Conservation (phyloP, 2,797 vertebrate genomes). For the Rhodeus uyekii region DNA sequence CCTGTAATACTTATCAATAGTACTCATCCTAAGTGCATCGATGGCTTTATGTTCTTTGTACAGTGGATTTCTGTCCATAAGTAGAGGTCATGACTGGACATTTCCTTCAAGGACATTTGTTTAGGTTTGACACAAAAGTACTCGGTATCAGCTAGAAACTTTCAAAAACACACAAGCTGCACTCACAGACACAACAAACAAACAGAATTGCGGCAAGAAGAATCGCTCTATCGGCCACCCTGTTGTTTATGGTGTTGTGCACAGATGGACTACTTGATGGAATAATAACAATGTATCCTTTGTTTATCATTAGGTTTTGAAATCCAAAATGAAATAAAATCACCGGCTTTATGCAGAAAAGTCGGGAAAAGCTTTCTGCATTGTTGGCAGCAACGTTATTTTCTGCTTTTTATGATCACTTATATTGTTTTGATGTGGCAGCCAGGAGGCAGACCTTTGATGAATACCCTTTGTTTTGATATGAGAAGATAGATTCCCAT, state of each 20-base stretch:
- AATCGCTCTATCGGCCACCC: neutral
- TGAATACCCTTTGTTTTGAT: constrained; percentile 48
- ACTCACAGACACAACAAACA: constrained; percentile 9
- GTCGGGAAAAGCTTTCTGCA: constrained; percentile 14
- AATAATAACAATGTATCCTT: constrained; percentile 30
- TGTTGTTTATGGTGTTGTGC: neutral
- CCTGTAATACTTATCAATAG: neutral
- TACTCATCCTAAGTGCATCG: neutral
- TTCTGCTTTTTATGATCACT: constrained; percentile 46
- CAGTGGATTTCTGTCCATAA: neutral
- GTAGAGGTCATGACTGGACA: neutral
- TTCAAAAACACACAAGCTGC: neutral
- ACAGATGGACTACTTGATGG: constrained; percentile 20
- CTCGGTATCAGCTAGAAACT: neutral
- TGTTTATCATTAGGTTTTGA: constrained; percentile 35
- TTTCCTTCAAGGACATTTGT: neutral
- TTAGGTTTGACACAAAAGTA: constrained; percentile 7
- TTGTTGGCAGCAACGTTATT: constrained; percentile 42
- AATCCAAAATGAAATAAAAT: constrained; percentile 30
- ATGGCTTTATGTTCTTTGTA: neutral
- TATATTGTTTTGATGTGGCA: constrained; percentile 48
- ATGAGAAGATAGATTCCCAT: constrained; percentile 43
- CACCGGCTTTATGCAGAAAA: constrained; percentile 21
- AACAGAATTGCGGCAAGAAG: neutral
- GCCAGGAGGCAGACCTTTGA: constrained; percentile 45